Base-by-base conservation (phyloP, 2,113 vertebrate species). In the Xiphophorus hellerii region DNA sequence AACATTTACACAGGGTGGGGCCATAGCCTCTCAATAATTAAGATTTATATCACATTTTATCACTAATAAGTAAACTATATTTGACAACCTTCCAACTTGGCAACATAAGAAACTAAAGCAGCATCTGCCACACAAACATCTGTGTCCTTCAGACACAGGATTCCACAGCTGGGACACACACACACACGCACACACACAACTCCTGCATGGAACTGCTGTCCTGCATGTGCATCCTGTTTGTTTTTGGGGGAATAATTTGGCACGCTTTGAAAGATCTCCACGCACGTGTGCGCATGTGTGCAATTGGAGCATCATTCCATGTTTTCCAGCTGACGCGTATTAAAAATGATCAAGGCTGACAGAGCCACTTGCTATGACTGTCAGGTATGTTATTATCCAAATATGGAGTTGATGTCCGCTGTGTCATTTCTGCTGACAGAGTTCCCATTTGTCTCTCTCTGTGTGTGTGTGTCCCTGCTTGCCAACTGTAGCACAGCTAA, bases 381-480 rank as follows among this genome's bases (percentile, higher is more conserved):
- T 92, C 92, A 92, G 87, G 75, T 92, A 87, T 37, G 81, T 87
- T 90, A 94, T 93, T 87, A 89, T 28, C 74, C 31, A 31, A 82
- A 92, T 87, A 93, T 87, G 78, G 83, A 88, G 78, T 90, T 76
- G 80, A 69, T 1, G 35, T 83, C 74, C 84, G 72, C 74, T 84
- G 84, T 89, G 89, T 90, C 86, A 84, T 74, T 58, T 89, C 78
- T 83, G 81, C 82, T 89, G 88, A 90, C 85, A 89, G 80, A 70
- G 68, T 60, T 69, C 39, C 62, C 69, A 78, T 69, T 44, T 77
- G 37, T 74, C 30, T 70, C 37, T 72, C 61, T 66, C 51, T 70
- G 44, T 74, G 64, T 66, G 20, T 80, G 37, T 86, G 69, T 78
- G 25, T 42, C 66, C 4, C 35, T 80, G 62, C 80, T 83, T 82